Percentiles rank a stretch among this genome's conserved stretches.
Evolutionary conservation across 2,888 invertebrate genomes (phyloP).

Genomic region (Cenopis cana): DNA sequence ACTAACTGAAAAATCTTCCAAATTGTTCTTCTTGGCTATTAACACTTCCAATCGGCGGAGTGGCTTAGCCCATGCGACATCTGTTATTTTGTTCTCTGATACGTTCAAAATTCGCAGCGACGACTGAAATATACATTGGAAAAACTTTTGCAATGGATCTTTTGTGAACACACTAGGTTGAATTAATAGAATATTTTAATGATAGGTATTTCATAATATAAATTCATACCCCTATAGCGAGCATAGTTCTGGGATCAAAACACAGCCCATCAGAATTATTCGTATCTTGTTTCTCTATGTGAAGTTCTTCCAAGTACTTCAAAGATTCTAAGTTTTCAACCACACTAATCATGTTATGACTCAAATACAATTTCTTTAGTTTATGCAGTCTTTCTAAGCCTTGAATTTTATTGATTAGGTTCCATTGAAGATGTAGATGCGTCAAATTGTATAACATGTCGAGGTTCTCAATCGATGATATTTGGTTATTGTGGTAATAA

Average conservation of each 20-base stretch:
- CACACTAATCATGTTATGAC: constrained; percentile 88
- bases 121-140: constrained; percentile 65
- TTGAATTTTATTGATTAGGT: constrained; percentile 89
- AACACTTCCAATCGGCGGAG: constrained; percentile 82
- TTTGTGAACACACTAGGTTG: no score
- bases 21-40: constrained; percentile 84
- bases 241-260: constrained; percentile 87
- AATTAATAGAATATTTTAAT: no score
- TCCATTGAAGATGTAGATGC: constrained; percentile 90
- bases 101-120: constrained; percentile 86
- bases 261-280: constrained; percentile 84
- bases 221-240: constrained; percentile 83
- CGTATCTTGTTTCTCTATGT: constrained; percentile 88
- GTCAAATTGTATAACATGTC: constrained; percentile 87
- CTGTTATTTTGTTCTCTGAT: constrained; percentile 86
- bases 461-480: constrained; percentile 90
- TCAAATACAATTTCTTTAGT: constrained; percentile 91
- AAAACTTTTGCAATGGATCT: no score
- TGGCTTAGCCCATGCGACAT: constrained; percentile 81
- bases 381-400: constrained; percentile 86
- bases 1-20: constrained; percentile 80
- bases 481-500: constrained; percentile 93
- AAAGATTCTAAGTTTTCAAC: constrained; percentile 88
- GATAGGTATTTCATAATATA: no score
- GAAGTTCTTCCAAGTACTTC: constrained; percentile 86